These are phyloP conservation scores for Pimpla rufipes DNA, from an alignment of 2,888 invertebrate genomes.

Conservation along the genomic window DNA sequence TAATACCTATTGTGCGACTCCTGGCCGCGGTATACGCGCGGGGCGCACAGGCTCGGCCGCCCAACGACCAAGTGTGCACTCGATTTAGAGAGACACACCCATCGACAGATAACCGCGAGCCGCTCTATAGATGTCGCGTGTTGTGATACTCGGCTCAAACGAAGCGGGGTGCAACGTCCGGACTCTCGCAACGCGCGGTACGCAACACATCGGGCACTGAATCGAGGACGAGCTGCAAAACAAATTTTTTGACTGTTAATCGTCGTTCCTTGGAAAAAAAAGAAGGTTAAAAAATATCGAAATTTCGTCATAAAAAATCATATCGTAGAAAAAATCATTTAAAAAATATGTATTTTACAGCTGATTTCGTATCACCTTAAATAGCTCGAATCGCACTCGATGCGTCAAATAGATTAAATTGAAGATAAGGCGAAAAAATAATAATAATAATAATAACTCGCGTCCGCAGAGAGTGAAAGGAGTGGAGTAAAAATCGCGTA, in stretches of 20 bases:
- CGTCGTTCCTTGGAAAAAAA: too few relatives aligned
- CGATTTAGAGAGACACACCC: constrained; percentile 32
- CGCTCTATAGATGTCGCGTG: constrained; percentile 32
- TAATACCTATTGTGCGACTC: constrained; percentile 7
- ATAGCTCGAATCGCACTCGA: too few relatives aligned
- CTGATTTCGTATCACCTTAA: too few relatives aligned
- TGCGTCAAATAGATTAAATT: too few relatives aligned
- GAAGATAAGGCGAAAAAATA: too few relatives aligned
- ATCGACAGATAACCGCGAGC: neutral
- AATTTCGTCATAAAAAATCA: too few relatives aligned
- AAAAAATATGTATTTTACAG: too few relatives aligned
- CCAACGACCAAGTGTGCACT: constrained; percentile 3
- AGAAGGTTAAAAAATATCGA: too few relatives aligned
- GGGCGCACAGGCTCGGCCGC: neutral
- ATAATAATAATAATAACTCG: too few relatives aligned
- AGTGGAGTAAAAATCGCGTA: neutral
- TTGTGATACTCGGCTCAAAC: neutral
- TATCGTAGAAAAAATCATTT: too few relatives aligned
- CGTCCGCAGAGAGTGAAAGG: too few relatives aligned
- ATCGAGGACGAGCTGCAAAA: neutral
- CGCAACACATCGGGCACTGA: neutral
- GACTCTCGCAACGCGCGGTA: neutral
- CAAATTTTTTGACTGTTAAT: neutral
- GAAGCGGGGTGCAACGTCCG: constrained; percentile 29
- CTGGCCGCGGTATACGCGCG: neutral